Conservation (phyloP, 2,113 vertebrate genomes). For the Myxocyprinus asiaticus region DNA sequence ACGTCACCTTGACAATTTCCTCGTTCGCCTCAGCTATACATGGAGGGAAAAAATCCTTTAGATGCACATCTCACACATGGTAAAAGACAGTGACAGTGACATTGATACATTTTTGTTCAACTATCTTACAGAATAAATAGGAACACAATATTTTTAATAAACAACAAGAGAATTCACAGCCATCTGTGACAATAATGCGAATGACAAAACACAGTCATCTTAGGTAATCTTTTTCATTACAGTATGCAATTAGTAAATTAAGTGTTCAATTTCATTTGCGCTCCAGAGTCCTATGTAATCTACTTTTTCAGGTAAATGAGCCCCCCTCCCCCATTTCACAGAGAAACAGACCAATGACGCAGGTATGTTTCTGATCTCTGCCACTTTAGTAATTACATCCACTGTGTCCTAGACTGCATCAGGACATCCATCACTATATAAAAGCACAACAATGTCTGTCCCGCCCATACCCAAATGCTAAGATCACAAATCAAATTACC, state of each 20-base stretch:
- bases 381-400: constrained; percentile 42
- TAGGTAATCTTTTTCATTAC: not conserved
- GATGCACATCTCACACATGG: not conserved
- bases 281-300: constrained; percentile 12
- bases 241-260: not conserved
- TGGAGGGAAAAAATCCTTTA: not conserved
- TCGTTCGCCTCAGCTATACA: constrained; percentile 89
- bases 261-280: constrained; percentile 6
- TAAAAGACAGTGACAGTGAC: not conserved
- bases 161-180: not conserved
- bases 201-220: not conserved
- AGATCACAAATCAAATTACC: constrained; percentile 48
- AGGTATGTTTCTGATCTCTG: constrained; percentile 14
- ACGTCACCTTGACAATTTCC: constrained; percentile 90
- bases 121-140: no score
- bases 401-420: not conserved
- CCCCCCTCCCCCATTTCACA: not conserved
- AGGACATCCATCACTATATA: constrained; percentile 56
- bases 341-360: constrained; percentile 14
- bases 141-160: no score
- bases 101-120: not conserved
- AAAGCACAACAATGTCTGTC: constrained; percentile 36
- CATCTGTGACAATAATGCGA: not conserved
- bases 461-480: constrained; percentile 7
- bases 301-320: constrained; percentile 11